Percentiles rank a stretch among this genome's conserved stretches.
These are phyloP conservation scores for Aporophyla nigra DNA, from an alignment of 2,888 invertebrate species.

Conservation along the genomic window DNA sequence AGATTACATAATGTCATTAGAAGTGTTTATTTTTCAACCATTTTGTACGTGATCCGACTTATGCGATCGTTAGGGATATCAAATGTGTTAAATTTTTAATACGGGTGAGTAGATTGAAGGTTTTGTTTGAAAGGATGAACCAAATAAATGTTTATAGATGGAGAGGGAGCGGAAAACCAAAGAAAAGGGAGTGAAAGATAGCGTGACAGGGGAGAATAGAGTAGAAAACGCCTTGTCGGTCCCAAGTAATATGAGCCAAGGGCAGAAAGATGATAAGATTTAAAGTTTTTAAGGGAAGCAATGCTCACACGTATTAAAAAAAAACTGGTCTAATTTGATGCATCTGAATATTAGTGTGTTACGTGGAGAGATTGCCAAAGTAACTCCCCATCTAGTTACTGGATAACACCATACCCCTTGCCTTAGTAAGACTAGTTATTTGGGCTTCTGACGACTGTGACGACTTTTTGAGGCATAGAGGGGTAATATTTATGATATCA, in stretches of 20 bases:
- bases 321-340: too few relatives aligned
- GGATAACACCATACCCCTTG: too few relatives aligned
- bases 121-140: background rate
- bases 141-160: too few relatives aligned
- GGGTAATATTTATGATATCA: too few relatives aligned
- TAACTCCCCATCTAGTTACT: too few relatives aligned
- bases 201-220: background rate
- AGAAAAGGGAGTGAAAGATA: background rate
- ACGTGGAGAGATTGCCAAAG: too few relatives aligned
- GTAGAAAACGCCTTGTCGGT: background rate
- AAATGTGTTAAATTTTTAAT: background rate
- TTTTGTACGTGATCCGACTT: conserved; percentile 23
- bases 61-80: background rate
- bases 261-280: background rate
- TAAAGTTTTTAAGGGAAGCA: background rate
- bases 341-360: too few relatives aligned
- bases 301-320: too few relatives aligned
- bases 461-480: too few relatives aligned
- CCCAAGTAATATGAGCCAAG: background rate
- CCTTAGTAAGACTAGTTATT: too few relatives aligned
- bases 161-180: background rate
- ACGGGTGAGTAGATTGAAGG: background rate
- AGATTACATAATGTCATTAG: conserved; percentile 63
- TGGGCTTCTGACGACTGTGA: too few relatives aligned
- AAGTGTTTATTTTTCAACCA: conserved; percentile 42